A percentile compares a stretch with the other conserved stretches of the same genome.
These are phyloP conservation scores for Leuctra nigra DNA, from an alignment of 2,888 invertebrate species.

Conservation along the genomic window DNA sequence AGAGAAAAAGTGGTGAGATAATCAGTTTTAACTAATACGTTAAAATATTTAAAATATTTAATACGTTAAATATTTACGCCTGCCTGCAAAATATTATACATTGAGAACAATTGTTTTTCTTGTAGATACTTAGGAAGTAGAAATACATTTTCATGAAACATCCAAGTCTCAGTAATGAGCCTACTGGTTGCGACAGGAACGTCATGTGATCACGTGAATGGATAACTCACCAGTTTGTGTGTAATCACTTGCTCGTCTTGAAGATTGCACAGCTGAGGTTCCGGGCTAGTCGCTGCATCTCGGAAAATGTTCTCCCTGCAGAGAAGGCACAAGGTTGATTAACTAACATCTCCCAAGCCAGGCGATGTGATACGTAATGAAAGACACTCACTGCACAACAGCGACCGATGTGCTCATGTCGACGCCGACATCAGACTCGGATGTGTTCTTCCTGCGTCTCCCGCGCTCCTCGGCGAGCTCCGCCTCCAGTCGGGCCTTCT, in stretches of 20 bases:
- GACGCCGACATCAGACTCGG: neutral
- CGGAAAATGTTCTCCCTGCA: slow-evolving; percentile 40
- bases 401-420: slow-evolving; percentile 51
- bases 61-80: no score
- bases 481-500: slow-evolving; percentile 35
- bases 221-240: slow-evolving; percentile 30
- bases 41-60: no score
- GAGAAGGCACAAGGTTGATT: neutral
- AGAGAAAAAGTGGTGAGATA: no score
- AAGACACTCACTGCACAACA: slow-evolving; percentile 40
- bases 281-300: slow-evolving; percentile 44
- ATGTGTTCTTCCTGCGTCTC: slow-evolving; percentile 30
- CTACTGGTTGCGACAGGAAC: no score
- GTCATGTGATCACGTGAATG: no score
- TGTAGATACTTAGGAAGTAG: no score
- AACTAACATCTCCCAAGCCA: neutral
- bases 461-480: slow-evolving; percentile 35
- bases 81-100: no score
- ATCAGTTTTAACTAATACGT: no score
- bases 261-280: no score
- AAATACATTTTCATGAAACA: no score
- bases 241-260: slow-evolving; percentile 40
- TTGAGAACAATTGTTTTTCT: no score
- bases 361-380: neutral
- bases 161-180: no score